Evolutionary conservation across 2,113 vertebrate species (phyloP).

Genomic region (Barnardius zonarius): DNA sequence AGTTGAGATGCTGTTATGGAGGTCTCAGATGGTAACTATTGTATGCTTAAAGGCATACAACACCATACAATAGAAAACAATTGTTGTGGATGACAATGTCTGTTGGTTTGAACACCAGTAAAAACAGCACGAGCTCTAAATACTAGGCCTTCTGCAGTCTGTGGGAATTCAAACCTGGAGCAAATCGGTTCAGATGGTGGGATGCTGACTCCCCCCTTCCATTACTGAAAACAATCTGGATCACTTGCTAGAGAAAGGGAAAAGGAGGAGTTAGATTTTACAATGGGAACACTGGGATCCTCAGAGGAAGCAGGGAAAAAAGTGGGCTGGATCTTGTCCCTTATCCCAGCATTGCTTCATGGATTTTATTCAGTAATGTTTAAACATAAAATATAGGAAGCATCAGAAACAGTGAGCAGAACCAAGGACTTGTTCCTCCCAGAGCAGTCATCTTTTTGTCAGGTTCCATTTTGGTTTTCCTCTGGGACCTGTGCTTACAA

Average conservation of each 20-base stretch:
- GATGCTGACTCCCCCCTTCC: neutral
- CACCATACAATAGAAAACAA: neutral
- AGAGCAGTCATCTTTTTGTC: neutral
- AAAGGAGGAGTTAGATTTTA: neutral
- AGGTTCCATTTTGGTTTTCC: neutral
- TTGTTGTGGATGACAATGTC: neutral
- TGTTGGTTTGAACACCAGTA: neutral
- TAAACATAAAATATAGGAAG: neutral
- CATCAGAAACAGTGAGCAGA: neutral
- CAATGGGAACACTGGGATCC: neutral
- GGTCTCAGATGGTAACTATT: neutral
- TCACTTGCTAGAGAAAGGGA: neutral
- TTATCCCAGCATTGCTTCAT: neutral
- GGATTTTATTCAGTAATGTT: neutral
- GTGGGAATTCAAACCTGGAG: neutral
- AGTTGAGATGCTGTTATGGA: neutral
- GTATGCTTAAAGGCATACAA: neutral
- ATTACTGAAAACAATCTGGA: neutral
- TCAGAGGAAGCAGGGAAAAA: neutral
- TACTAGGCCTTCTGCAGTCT: neutral
- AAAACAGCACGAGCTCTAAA: neutral
- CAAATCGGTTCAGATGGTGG: neutral
- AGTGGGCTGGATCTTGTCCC: neutral
- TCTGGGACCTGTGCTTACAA: neutral
- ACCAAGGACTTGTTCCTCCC: neutral